These are phyloP conservation scores for Tetraodon nigroviridis DNA, from an alignment of 2,113 vertebrate species.

Conservation along the genomic window DNA sequence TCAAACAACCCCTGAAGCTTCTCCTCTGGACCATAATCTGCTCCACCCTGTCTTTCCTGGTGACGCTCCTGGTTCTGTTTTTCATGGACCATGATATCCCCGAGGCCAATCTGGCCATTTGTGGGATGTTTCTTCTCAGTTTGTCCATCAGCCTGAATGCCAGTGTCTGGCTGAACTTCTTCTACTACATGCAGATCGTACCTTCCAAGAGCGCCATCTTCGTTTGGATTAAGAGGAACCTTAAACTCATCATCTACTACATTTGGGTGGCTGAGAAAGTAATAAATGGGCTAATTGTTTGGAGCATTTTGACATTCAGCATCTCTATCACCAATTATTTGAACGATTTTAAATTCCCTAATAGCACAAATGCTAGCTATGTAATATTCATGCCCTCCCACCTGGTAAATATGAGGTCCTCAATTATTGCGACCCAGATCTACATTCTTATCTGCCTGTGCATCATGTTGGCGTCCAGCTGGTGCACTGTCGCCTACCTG, in stretches of 20 bases:
- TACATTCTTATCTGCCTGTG: slow-evolving; percentile 13
- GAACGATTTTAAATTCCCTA: no score
- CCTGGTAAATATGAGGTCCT: no score
- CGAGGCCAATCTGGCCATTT: no score
- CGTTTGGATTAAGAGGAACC: slow-evolving; percentile 53
- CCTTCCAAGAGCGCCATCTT: slow-evolving; percentile 21
- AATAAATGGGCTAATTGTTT: no score
- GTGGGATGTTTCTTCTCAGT: neutral
- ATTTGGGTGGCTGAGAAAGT: slow-evolving; percentile 5
- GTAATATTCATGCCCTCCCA: no score
- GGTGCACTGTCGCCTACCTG: slow-evolving; percentile 43
- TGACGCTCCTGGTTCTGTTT: accelerated
- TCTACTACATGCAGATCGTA: slow-evolving; percentile 50
- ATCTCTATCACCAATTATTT: no score
- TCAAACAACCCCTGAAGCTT: slow-evolving; percentile 51
- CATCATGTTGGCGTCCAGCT: slow-evolving; percentile 47
- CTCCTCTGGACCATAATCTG: slow-evolving; percentile 39
- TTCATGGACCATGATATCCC: accelerated
- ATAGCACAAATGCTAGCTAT: neutral
- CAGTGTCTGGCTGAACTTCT: slow-evolving; percentile 49
- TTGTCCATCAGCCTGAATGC: slow-evolving; percentile 15
- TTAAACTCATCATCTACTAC: slow-evolving; percentile 42
- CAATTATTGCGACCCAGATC: no score
- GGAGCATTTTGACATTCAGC: no score
- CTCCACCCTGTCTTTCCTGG: slow-evolving; percentile 10